A percentile compares a stretch with the other conserved stretches of the same genome.
Evolutionary conservation across 2,113 vertebrate species (phyloP).

Genomic region (Chascanopsetta lugubris): DNA sequence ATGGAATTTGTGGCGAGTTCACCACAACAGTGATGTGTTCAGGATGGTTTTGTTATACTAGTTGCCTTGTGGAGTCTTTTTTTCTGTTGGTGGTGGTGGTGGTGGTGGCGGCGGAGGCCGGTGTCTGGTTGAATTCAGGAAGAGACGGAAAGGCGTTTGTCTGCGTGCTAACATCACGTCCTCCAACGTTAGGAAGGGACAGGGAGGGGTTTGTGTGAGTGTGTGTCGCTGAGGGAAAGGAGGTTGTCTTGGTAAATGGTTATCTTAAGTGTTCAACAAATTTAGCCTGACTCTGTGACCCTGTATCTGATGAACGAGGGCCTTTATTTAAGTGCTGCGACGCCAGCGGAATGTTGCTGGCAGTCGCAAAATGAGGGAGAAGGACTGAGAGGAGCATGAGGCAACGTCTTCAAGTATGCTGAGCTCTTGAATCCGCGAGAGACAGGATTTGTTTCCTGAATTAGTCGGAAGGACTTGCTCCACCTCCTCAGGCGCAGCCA

Average conservation of each 20-base stretch:
- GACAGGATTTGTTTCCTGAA: slow-evolving; percentile 40
- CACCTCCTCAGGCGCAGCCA: slow-evolving; percentile 27
- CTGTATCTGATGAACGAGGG: slow-evolving; percentile 64
- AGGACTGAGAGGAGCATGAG: slow-evolving; percentile 33
- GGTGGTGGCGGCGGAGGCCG: slow-evolving; percentile 29
- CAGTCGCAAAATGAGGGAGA: slow-evolving; percentile 36
- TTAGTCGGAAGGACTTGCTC: slow-evolving; percentile 40
- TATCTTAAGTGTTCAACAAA: slow-evolving; percentile 72
- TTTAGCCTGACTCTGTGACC: slow-evolving; percentile 68
- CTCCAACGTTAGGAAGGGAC: slow-evolving; percentile 56
- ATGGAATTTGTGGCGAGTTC: slow-evolving; percentile 50
- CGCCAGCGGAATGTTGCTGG: slow-evolving; percentile 62
- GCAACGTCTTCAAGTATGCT: slow-evolving; percentile 30
- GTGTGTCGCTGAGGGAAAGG: slow-evolving; percentile 48
- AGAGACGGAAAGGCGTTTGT: slow-evolving; percentile 57
- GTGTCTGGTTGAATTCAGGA: slow-evolving; percentile 44
- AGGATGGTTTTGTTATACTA: slow-evolving; percentile 18
- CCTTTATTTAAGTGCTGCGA: slow-evolving; percentile 62
- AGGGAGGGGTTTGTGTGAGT: slow-evolving; percentile 19
- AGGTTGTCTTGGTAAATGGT: slow-evolving; percentile 61
- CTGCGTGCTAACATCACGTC: slow-evolving; percentile 32
- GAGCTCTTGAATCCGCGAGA: slow-evolving; percentile 7
- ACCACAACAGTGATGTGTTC: slow-evolving; percentile 27
- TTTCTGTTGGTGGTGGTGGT: too few species aligned
- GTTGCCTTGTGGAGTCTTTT: slow-evolving; percentile 23